These are phyloP conservation scores for Pseudomyrmex concolor DNA, from an alignment of 1,140 invertebrate species.

Conservation along the genomic window DNA sequence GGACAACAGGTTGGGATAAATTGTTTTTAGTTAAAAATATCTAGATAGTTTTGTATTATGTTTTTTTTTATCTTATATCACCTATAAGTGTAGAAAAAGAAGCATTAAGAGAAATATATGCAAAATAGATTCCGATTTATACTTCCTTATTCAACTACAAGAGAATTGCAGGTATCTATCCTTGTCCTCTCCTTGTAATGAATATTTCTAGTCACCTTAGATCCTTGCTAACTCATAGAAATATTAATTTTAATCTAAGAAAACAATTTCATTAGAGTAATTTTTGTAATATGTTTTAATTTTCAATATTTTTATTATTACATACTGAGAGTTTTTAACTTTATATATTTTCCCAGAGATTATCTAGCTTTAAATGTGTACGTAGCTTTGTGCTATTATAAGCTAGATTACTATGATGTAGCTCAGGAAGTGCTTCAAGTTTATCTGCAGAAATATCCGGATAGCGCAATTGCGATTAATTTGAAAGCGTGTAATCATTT, in stretches of 20 bases:
- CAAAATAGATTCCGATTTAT: conserved; percentile 28
- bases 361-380: conserved; percentile 98
- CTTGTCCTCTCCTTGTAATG: background rate
- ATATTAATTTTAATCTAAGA: background rate
- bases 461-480: conserved; percentile 97
- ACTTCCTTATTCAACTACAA: conserved; percentile 67
- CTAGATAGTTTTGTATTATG: background rate
- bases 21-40: background rate
- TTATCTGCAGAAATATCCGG: conserved; percentile 96
- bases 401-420: conserved; percentile 96
- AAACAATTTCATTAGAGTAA: background rate
- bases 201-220: no score
- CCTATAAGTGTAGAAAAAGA: conserved; percentile 23
- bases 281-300: no score
- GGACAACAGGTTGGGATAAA: conserved; percentile 91
- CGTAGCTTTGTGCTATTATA: conserved; percentile 98
- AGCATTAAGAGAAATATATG: background rate
- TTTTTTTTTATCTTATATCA: conserved; percentile 1
- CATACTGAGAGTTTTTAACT: background rate
- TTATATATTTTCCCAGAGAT: conserved; percentile 87
- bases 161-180: conserved; percentile 69
- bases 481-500: conserved; percentile 96
- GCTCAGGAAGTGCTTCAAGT: conserved; percentile 97
- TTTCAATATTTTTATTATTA: no score
- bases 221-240: background rate